These are phyloP conservation scores for Tenthredo notha DNA, from an alignment of 2,888 invertebrate genomes.

Conservation along the genomic window DNA sequence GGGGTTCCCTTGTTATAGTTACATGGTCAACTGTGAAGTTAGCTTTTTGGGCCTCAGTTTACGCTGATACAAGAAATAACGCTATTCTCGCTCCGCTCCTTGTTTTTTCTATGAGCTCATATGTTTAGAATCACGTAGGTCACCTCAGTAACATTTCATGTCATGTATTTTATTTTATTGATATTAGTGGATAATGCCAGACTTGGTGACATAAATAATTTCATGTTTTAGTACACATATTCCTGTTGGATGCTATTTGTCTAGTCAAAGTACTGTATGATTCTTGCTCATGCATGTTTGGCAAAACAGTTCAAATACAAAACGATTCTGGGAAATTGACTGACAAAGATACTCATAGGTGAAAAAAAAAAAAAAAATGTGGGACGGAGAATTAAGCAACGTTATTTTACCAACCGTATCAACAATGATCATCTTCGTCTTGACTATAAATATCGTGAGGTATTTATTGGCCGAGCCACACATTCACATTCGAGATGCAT, in stretches of 20 bases:
- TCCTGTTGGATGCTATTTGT: neutral
- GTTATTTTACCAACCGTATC: constrained; percentile 78
- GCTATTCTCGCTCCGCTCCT: neutral
- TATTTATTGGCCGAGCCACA: constrained; percentile 78
- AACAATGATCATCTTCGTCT: constrained; percentile 78
- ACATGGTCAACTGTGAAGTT: neutral
- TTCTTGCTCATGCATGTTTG: constrained; percentile 3
- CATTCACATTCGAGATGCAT: constrained; percentile 79
- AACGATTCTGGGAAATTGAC: constrained; percentile 4
- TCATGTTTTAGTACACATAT: constrained; percentile 16
- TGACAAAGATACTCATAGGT: constrained; percentile 5
- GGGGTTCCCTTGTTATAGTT: no score
- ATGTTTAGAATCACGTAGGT: neutral
- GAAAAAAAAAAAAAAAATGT: constrained; percentile 62
- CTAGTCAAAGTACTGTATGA: neutral
- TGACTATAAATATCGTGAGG: constrained; percentile 77
- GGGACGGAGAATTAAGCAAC: constrained; percentile 68
- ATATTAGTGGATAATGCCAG: neutral
- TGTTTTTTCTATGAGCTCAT: neutral
- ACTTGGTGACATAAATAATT: neutral
- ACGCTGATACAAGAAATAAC: neutral
- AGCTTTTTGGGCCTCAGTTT: neutral
- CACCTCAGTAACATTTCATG: neutral
- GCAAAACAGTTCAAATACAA: neutral
- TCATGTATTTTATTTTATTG: neutral